Evolutionary conservation across 2,113 vertebrate genomes (phyloP).

Genomic region (Entomyzon cyanotis): DNA sequence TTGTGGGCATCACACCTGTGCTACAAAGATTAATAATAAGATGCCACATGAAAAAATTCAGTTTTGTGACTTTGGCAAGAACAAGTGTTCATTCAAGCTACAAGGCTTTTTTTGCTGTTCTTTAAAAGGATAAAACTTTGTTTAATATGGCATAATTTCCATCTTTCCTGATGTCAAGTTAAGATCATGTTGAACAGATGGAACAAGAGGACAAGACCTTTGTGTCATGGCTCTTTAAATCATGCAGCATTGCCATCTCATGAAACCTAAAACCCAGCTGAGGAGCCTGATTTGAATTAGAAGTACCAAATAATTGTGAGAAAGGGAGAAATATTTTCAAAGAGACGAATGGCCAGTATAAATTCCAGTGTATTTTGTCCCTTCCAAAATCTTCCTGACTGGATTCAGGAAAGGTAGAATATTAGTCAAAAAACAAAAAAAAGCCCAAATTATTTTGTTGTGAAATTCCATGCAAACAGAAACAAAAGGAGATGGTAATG

Average conservation of each 20-base stretch:
- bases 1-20: background rate
- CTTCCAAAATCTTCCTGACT: background rate
- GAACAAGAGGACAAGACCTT: background rate
- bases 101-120: background rate
- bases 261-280: background rate
- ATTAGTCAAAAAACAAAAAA: background rate
- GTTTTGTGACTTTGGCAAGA: background rate
- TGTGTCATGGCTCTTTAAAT: background rate
- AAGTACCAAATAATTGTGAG: background rate
- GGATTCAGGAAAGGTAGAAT: background rate
- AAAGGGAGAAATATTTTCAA: background rate
- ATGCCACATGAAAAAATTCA: background rate
- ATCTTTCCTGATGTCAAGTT: background rate
- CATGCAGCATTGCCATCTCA: background rate
- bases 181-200: background rate
- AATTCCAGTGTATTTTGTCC: background rate
- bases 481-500: background rate
- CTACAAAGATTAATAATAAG: background rate
- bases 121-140: background rate
- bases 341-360: background rate
- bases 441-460: background rate
- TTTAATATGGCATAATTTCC: background rate
- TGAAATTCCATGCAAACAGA: background rate
- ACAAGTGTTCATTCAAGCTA: background rate
- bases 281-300: background rate